Conservation (phyloP, 2,888 invertebrate species). For the Drosophila helvetica region DNA sequence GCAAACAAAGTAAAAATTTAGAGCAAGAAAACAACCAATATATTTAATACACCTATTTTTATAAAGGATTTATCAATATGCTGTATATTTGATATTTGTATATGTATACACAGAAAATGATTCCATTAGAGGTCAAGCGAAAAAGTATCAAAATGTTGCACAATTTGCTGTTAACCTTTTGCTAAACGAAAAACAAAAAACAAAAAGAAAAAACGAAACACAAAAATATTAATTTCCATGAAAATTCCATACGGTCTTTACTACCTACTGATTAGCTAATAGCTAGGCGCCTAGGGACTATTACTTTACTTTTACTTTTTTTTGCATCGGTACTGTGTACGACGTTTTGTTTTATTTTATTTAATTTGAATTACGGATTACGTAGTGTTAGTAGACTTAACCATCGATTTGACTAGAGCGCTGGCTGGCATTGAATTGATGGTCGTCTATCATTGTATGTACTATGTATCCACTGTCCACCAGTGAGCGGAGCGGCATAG, state of each 20-base stretch:
- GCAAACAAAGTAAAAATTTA: constrained; percentile 45
- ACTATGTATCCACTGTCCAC: constrained; percentile 31
- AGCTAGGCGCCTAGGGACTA: constrained; percentile 45
- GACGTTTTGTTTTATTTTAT: constrained; percentile 52
- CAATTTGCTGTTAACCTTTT: constrained; percentile 44
- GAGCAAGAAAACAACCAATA: constrained; percentile 43
- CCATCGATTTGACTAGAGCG: constrained; percentile 44
- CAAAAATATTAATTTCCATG: constrained; percentile 48
- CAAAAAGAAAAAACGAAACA: constrained; percentile 24
- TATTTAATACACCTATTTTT: constrained; percentile 69
- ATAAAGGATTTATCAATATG: constrained; percentile 61
- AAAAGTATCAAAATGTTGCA: constrained; percentile 27
- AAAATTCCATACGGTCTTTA: constrained; percentile 55
- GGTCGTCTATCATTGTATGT: constrained; percentile 29
- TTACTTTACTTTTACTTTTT: constrained; percentile 42
- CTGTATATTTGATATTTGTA: constrained; percentile 59
- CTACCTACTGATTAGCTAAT: constrained; percentile 47
- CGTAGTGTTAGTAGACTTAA: constrained; percentile 40
- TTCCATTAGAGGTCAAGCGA: constrained; percentile 52
- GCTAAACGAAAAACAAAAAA: constrained; percentile 35
- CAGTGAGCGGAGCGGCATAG: constrained; percentile 26
- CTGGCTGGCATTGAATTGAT: constrained; percentile 11
- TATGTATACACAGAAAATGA: constrained; percentile 61
- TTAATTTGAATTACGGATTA: constrained; percentile 3
- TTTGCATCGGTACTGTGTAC: constrained; percentile 56